Base-by-base conservation (phyloP, 2,113 vertebrate species). In the Setophaga petechia region DNA sequence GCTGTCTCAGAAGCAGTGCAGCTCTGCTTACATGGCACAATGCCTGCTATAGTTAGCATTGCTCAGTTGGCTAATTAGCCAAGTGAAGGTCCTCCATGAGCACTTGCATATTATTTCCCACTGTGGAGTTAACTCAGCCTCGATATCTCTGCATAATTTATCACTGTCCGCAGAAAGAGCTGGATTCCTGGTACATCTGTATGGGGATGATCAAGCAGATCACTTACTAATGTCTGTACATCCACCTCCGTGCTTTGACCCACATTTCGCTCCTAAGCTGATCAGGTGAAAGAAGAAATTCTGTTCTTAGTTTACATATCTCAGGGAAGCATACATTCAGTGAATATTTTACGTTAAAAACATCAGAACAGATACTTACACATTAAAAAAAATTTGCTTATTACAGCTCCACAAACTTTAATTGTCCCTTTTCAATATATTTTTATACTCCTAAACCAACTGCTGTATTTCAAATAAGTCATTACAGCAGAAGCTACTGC, bases 41-140 rank as follows among this genome's bases (percentile, higher is more conserved):
- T 77, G 73, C 72, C 72, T 80, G 67, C 94, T 95, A 63, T 71
- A 93, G 92, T 83, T 86, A 96, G 90, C 39, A 27, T 33, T 90
- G 94, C 90, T 94, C 62, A 86, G 86, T 59, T 2, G 6, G 88
- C 92, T 92, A 77, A 88, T 95, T 81, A 93, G 86, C 55, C 25
- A 0, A 92, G 68, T 12, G 59, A 77, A 83, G 51, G 75, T 90
- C 83, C 72, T 92, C 43, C 65, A 74, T 54, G 51, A 92, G 51
- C 55, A 39, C 47, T 90, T 55, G 79, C 65, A 49, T 67, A 73
- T 62, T 46, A 71, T 86, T 90, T 83, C 69, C 57, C 57, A 67
- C 52, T 78, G 81, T 65, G 94, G 68, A 76, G 44, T 78, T 82
- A 91, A 57, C 54, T 90, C 84, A 83, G 58, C 84, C 79, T 41